Conservation (phyloP, 2,888 invertebrate genomes). For the Athripsodes cinereus region DNA sequence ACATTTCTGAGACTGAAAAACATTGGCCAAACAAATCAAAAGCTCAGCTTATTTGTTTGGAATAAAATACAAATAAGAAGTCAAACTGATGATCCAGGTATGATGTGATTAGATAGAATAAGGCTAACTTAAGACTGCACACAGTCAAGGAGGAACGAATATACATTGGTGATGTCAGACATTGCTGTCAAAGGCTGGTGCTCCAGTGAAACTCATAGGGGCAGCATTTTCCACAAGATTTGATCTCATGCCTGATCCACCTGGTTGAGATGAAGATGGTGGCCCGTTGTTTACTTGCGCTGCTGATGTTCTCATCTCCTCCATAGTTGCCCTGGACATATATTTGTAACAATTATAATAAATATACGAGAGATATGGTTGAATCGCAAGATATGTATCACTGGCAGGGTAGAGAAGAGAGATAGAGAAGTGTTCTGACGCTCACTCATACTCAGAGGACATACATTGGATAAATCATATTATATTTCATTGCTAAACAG, state of each 20-base stretch:
- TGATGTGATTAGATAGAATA: slow-evolving; percentile 2
- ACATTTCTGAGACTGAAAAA: no score
- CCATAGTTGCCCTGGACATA: slow-evolving; percentile 62
- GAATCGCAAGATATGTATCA: no score
- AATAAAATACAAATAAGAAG: no score
- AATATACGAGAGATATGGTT: no score
- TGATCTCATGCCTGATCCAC: slow-evolving; percentile 57
- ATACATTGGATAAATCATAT: no score
- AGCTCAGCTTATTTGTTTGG: no score
- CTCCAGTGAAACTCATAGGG: slow-evolving; percentile 68
- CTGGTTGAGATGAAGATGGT: slow-evolving; percentile 35
- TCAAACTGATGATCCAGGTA: slow-evolving; percentile 13
- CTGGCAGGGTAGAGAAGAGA: no score
- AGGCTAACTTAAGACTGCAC: slow-evolving; percentile 5
- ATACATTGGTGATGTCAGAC: slow-evolving; percentile 43
- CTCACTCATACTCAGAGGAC: no score
- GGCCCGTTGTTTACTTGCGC: slow-evolving; percentile 40
- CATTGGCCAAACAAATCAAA: background rate
- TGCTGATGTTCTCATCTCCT: slow-evolving; percentile 73
- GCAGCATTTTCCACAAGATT: slow-evolving; percentile 77
- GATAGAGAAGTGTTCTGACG: no score
- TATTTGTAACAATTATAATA: background rate
- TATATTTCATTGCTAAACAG: no score
- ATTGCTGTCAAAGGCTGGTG: slow-evolving; percentile 60
- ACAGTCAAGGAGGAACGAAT: background rate